phyloP scores from a whole-genome alignment of 2,797 vertebrate genomes.

The Protosalanx chinensis region DNA sequence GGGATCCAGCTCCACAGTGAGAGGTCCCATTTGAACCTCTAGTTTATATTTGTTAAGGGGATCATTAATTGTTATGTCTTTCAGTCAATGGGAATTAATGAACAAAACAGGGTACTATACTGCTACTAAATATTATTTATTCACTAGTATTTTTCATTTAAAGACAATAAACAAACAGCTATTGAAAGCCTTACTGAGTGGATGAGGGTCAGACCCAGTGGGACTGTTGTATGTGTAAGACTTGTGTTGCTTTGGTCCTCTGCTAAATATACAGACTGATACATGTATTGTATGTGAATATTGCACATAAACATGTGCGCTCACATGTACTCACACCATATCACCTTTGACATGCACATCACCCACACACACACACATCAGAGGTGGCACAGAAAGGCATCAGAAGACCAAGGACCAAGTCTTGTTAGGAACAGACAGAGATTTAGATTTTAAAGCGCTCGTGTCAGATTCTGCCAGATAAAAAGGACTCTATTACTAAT shows the following conservation, averaged over 20 bases:
- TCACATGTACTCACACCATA: constrained; percentile 12
- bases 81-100: background rate
- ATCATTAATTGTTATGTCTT: constrained; percentile 16
- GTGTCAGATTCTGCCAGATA: constrained; percentile 61
- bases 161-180: background rate
- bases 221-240: constrained; percentile 20
- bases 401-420: constrained; percentile 21
- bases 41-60: constrained; percentile 44
- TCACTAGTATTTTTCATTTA: background rate
- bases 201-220: constrained; percentile 21
- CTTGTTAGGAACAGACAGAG: constrained; percentile 69
- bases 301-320: constrained; percentile 11
- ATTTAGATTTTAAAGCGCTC: constrained; percentile 73
- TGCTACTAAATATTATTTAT: too few species aligned
- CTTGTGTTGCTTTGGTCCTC: constrained; percentile 41
- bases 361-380: constrained; percentile 8
- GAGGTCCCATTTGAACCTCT: constrained; percentile 12
- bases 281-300: constrained; percentile 8
- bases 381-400: background rate
- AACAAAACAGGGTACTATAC: constrained; percentile 16
- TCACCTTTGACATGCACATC: constrained; percentile 14
- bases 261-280: constrained; percentile 22
- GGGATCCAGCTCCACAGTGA: constrained; percentile 17
- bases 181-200: constrained; percentile 14
- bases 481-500: constrained; percentile 77